Evolutionary conservation across 2,888 invertebrate species (phyloP).

Genomic region (Chironomus riparius): DNA sequence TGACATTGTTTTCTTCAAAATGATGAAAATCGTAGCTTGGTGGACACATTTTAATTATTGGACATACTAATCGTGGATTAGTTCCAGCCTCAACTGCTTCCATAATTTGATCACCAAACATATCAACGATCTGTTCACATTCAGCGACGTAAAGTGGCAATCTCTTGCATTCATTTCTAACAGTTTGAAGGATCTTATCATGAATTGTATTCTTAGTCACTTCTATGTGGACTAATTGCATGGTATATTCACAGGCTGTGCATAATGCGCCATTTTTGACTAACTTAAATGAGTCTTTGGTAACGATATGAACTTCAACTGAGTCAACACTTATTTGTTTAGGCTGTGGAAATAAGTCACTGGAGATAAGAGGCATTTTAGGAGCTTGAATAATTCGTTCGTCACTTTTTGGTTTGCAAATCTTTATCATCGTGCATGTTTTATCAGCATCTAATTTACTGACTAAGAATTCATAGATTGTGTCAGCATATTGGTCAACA

Average conservation of each 20-base stretch:
- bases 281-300: conserved; percentile 31
- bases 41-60: conserved; percentile 60
- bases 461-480: conserved; percentile 61
- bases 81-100: conserved; percentile 54
- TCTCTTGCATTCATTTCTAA: conserved; percentile 60
- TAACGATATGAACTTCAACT: conserved; percentile 29
- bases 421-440: conserved; percentile 58
- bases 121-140: conserved; percentile 65
- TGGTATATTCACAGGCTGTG: conserved; percentile 49
- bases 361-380: not conserved
- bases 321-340: not conserved
- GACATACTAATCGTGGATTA: conserved; percentile 48
- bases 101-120: conserved; percentile 71
- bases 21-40: not conserved
- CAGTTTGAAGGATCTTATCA: conserved; percentile 57
- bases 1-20: conserved; percentile 31
- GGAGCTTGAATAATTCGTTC: not conserved
- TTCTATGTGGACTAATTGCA: conserved; percentile 67
- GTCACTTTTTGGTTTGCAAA: conserved; percentile 31
- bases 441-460: conserved; percentile 57
- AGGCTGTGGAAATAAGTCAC: conserved; percentile 33
- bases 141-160: conserved; percentile 55
- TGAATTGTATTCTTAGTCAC: conserved; percentile 59
- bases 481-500: conserved; percentile 68
- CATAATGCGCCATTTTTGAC: not conserved